Conservation (phyloP, 2,113 vertebrate genomes). For the Pyrgilauda ruficollis region DNA sequence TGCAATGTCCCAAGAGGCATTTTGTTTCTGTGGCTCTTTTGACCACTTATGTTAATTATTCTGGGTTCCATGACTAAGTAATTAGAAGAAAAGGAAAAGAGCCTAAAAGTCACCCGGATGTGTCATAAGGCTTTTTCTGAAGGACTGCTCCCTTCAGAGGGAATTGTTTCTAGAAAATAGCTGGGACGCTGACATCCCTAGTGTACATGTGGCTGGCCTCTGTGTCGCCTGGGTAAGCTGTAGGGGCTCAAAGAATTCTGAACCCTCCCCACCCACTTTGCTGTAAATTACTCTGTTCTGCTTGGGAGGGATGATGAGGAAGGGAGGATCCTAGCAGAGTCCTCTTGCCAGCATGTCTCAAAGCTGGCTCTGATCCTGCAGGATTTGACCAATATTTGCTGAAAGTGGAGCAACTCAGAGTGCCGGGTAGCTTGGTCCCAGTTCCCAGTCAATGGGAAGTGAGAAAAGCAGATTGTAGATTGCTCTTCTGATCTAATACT, state of each 20-base stretch:
- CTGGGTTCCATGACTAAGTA: constrained; percentile 21
- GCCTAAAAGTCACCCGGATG: constrained; percentile 29
- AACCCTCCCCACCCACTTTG: constrained; percentile 34
- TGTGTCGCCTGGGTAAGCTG: neutral
- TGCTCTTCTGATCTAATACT: neutral
- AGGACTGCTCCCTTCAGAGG: constrained; percentile 9
- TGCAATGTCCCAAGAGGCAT: constrained; percentile 37
- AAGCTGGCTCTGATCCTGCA: constrained; percentile 21
- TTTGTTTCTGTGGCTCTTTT: constrained; percentile 49
- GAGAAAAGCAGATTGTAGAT: neutral
- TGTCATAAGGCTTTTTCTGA: constrained; percentile 45
- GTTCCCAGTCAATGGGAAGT: neutral
- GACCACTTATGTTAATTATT: constrained; percentile 11
- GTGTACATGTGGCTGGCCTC: neutral
- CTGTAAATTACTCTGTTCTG: constrained; percentile 37
- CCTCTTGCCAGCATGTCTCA: neutral
- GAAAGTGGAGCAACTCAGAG: neutral
- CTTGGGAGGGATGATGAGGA: constrained; percentile 49
- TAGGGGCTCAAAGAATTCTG: constrained; percentile 6
- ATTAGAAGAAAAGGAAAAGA: constrained; percentile 47
- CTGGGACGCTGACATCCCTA: neutral
- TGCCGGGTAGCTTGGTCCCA: neutral
- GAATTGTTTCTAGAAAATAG: constrained; percentile 61
- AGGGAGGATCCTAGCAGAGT: constrained; percentile 35
- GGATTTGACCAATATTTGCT: constrained; percentile 2